phyloP scores from a whole-genome alignment of 2,797 vertebrate species.

The Pempheris klunzingeri region DNA sequence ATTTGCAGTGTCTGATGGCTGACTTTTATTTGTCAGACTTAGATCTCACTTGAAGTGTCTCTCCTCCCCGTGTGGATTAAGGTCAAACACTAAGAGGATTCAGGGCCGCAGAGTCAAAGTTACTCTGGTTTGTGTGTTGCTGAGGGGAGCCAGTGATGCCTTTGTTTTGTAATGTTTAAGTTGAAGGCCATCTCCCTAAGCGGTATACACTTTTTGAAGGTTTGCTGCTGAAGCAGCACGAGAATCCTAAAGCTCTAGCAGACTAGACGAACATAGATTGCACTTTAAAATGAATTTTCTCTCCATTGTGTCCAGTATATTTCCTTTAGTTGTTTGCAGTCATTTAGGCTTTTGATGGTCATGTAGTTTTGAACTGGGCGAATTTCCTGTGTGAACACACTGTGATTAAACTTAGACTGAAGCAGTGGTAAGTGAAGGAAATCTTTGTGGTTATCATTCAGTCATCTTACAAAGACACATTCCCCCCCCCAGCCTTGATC shows the following conservation, averaged over 20 bases:
- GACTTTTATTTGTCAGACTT: conserved; percentile 50
- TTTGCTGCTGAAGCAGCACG: conserved; percentile 8
- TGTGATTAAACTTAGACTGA: conserved; percentile 15
- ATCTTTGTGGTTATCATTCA: conserved; percentile 47
- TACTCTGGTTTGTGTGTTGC: conserved; percentile 46
- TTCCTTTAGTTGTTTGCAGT: not conserved
- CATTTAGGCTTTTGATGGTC: not conserved
- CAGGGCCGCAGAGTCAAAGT: conserved; percentile 71
- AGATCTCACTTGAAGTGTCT: conserved; percentile 49
- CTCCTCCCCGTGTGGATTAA: conserved; percentile 78
- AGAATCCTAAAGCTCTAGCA: conserved; percentile 18
- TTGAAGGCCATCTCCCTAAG: conserved; percentile 10
- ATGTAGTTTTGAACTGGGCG: conserved; percentile 16
- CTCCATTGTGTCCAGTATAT: not conserved
- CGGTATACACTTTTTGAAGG: conserved; percentile 7
- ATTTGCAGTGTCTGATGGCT: conserved; percentile 47
- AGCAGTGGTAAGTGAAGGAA: conserved; percentile 32
- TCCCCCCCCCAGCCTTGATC: conserved; percentile 37
- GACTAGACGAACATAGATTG: not conserved
- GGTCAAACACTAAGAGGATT: conserved; percentile 83
- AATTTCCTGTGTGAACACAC: conserved; percentile 24
- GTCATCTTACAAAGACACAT: conserved; percentile 26
- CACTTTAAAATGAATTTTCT: not conserved
- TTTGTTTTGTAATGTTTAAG: conserved; percentile 20
- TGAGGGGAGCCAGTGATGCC: conserved; percentile 10